These are phyloP conservation scores for Arnoldichthys spilopterus DNA, from an alignment of 2,797 vertebrate species.

Conservation along the genomic window DNA sequence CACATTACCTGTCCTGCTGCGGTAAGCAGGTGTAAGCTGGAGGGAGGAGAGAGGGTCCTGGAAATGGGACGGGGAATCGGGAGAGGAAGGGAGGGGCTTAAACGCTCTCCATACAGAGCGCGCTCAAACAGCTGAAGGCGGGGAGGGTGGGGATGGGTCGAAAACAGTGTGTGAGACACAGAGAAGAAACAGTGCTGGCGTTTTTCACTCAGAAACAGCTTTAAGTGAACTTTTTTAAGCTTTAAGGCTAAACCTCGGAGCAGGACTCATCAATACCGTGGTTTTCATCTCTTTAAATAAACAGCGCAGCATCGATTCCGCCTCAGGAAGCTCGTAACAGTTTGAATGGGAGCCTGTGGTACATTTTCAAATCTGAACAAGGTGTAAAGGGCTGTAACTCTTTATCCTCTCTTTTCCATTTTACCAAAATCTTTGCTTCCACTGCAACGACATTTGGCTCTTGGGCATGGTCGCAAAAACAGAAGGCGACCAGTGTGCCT, in stretches of 20 bases:
- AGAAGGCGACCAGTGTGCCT: no score
- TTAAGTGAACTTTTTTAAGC: neutral
- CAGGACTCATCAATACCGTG: neutral
- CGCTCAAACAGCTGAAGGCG: constrained; percentile 74
- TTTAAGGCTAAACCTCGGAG: neutral
- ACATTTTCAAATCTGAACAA: neutral
- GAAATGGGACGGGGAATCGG: constrained; percentile 54
- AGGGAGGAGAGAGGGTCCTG: constrained; percentile 57
- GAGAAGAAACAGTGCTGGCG: neutral
- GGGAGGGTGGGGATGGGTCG: constrained; percentile 9
- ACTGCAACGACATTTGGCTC: no score
- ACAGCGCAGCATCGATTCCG: neutral
- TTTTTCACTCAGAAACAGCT: constrained; percentile 26
- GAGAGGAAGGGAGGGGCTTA: constrained; percentile 48
- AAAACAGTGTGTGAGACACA: constrained; percentile 24
- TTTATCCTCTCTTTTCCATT: neutral
- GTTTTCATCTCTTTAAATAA: constrained; percentile 5
- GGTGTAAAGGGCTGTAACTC: neutral
- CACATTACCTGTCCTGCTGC: constrained; percentile 84
- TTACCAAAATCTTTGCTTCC: no score
- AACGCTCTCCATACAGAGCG: constrained; percentile 55
- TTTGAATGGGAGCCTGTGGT: neutral
- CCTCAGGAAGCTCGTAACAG: neutral
- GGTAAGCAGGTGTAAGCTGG: constrained; percentile 67
- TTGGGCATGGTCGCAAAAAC: no score